A percentile compares a stretch with the other conserved stretches of the same genome.
Conservation (phyloP, 2,888 invertebrate species). For the Smittia aterrima region DNA sequence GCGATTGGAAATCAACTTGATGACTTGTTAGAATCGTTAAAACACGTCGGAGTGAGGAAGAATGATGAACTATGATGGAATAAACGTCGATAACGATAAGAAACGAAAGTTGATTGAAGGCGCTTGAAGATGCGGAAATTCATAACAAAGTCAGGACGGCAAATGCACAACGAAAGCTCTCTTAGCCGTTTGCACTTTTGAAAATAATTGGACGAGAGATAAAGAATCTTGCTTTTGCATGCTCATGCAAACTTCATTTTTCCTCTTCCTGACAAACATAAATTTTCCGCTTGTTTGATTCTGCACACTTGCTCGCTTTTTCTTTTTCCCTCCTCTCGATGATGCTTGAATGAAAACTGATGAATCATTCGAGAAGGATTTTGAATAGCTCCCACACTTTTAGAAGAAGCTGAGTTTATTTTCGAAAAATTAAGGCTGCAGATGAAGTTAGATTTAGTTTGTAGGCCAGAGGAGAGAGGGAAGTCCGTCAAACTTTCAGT, state of each 20-base stretch:
- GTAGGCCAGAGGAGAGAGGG: background rate
- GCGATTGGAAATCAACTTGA: constrained; percentile 30
- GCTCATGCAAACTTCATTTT: background rate
- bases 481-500: background rate
- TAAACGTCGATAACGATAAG: background rate
- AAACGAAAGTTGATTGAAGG: background rate
- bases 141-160: background rate
- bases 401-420: background rate
- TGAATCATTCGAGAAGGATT: constrained; percentile 15
- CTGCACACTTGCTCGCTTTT: constrained; percentile 17
- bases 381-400: background rate
- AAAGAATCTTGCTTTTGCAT: background rate
- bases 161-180: background rate
- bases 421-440: background rate
- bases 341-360: background rate
- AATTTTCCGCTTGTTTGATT: constrained; percentile 9
- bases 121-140: background rate
- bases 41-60: background rate
- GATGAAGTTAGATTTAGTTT: background rate
- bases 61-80: constrained; percentile 12
- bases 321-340: constrained; percentile 1
- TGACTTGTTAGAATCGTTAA: constrained; percentile 6
- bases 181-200: background rate
- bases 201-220: constrained; percentile 16
- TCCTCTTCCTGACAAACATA: constrained; percentile 13